Conservation (phyloP, 2,797 vertebrate species). For the Xenops minutus region DNA sequence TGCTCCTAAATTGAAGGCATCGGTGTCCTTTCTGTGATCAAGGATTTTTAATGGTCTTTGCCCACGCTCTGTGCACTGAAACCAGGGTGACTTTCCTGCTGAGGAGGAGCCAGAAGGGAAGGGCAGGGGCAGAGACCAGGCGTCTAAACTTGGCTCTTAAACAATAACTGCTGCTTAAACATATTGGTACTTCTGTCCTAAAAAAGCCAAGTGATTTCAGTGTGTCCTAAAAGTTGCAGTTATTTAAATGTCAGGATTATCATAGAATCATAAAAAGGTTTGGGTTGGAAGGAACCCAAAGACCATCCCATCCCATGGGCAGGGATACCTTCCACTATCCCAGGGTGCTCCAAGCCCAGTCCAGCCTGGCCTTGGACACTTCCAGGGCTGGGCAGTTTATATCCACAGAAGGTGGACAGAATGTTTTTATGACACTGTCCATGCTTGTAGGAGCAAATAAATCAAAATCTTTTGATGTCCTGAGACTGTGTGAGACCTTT, state of each 20-base stretch:
- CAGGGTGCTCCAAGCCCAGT: background rate
- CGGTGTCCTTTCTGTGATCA: background rate
- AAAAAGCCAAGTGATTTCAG: background rate
- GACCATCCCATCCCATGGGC: background rate
- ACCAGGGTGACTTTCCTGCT: background rate
- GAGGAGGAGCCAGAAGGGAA: background rate
- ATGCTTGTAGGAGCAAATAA: background rate
- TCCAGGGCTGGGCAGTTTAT: background rate
- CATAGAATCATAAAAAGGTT: background rate
- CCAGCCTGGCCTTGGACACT: background rate
- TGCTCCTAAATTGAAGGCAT: background rate
- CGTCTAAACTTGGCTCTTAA: background rate
- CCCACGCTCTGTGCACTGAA: background rate
- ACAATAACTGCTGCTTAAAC: background rate
- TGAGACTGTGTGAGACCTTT: background rate
- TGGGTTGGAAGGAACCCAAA: background rate
- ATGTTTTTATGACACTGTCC: background rate
- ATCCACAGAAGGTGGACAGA: background rate
- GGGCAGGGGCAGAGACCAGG: background rate
- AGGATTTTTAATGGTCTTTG: background rate
- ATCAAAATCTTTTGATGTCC: background rate
- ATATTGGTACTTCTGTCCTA: background rate
- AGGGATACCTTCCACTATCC: background rate
- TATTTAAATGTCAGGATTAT: background rate
- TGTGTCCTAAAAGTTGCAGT: background rate